phyloP scores from a whole-genome alignment of 53 echinoderm and acorn worm genomes.

The Holothuria scabra region DNA sequence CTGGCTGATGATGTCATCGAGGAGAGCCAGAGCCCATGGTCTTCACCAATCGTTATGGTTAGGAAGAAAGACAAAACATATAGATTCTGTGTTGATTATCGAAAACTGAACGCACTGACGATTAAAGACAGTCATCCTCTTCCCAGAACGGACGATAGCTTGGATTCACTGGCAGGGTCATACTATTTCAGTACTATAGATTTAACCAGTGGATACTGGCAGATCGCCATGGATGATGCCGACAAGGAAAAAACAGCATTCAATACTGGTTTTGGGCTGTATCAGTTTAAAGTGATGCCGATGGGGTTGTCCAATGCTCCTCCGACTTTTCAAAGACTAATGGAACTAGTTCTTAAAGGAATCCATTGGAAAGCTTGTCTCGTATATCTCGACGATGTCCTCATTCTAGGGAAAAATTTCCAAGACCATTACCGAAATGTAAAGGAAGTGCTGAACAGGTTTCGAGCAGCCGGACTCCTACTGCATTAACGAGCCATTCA shows the following conservation, averaged over 20 bases:
- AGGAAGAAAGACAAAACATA: constrained; percentile 55
- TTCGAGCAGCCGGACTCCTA: constrained; percentile 36
- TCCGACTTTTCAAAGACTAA: constrained; percentile 68
- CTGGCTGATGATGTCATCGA: constrained; percentile 42
- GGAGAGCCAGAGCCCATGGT: constrained; percentile 53
- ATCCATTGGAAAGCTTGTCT: constrained; percentile 58
- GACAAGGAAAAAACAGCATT: constrained; percentile 61
- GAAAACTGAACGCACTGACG: constrained; percentile 39
- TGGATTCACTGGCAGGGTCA: constrained; percentile 40
- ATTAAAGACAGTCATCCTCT: constrained; percentile 45
- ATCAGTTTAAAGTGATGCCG: constrained; percentile 60
- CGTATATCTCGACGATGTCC: constrained; percentile 69
- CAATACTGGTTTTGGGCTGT: constrained; percentile 45
- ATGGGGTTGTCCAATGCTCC: constrained; percentile 47
- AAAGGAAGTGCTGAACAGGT: constrained; percentile 49
- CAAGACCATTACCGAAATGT: constrained; percentile 57
- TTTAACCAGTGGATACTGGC: constrained; percentile 58
- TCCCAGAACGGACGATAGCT: constrained; percentile 49
- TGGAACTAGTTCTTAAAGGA: constrained; percentile 67
- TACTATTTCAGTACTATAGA: constrained; percentile 51
- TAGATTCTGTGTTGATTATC: constrained; percentile 47
- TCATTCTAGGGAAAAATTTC: constrained; percentile 65
- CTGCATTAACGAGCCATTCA: not conserved
- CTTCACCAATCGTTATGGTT: constrained; percentile 55
- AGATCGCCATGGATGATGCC: constrained; percentile 31